Evolutionary conservation across 2,888 invertebrate genomes (phyloP), one percentile per base, ranked within the genome.

Genomic region (Troides oblongomaculatus): DNA sequence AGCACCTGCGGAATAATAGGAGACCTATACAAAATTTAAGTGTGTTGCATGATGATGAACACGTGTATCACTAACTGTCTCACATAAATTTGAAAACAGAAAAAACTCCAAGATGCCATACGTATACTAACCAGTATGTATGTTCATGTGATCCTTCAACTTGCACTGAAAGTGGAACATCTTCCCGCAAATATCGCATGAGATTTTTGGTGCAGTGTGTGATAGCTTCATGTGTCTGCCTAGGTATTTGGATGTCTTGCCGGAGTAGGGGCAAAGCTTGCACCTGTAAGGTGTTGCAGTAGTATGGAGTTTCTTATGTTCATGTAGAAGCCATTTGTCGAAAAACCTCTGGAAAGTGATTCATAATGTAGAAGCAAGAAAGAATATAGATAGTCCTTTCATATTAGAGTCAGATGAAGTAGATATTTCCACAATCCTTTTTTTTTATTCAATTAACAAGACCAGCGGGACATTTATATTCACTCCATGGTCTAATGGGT

Each of bases 201-300:
- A 74, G 5, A 81, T 72, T 0, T 72, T 79, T 0, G 77, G 77
- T 0, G 73, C 72, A 0, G 64, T 72, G 46, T 87, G 88, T 0
- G 77, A 74, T 2, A 76, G 75, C 62, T 72, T 80, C 0, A 77
- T 68, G 3, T 89, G 89, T 0, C 79, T 70, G 0, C 72, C 25
- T 0, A 89, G 72, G 5, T 88, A 88, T 67, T 85, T 81, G 71
- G 77, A 79, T 0, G 81, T 78, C 46, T 84, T 85, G 10, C 80
- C 81, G 0, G 76, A 76, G 66, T 84, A 83, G 0, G 77, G 8
- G 17, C 88, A 88, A 0, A 75, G n/a, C 0, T 74, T 53, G n/a
- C 88, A 88, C 0, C 73, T 39, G 71, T 72, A 87, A 0, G 79
- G 82, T 0, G 69, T 69, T 0, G 75, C 79, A 0, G 73, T 65